Conservation (phyloP, 2,888 invertebrate genomes). For the Machimus atricapillus region DNA sequence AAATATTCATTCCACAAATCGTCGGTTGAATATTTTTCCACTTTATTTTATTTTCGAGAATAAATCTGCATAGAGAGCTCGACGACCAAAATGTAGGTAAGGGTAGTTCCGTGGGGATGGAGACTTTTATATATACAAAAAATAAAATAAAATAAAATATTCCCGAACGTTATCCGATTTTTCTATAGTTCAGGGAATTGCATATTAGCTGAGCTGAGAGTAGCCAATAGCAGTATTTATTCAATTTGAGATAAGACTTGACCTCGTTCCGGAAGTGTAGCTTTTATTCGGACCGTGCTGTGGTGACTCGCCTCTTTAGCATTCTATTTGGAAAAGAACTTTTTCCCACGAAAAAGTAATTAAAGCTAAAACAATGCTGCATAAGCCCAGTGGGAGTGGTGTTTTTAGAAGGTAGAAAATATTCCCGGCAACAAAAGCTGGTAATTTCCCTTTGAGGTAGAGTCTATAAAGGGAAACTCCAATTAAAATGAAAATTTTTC, state of each 20-base stretch:
- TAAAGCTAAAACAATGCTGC: not conserved
- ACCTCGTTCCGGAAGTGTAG: not conserved
- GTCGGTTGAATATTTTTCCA: not conserved
- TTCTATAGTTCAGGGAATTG: not conserved
- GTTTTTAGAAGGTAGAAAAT: not conserved
- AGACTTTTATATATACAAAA: not conserved
- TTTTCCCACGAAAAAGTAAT: not conserved
- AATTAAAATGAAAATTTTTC: slow-evolving; percentile 25
- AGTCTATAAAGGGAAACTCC: not conserved
- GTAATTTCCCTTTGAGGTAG: not conserved
- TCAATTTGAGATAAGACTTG: not conserved
- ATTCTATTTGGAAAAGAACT: not conserved
- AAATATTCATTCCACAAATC: not conserved
- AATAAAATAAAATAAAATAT: not conserved
- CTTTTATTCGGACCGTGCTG: not conserved
- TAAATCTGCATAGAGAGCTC: not conserved
- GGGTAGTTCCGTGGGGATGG: not conserved
- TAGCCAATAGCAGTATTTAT: not conserved
- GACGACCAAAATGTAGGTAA: not conserved
- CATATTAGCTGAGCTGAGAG: not conserved
- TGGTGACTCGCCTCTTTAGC: not conserved
- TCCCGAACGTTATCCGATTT: not conserved
- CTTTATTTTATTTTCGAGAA: not conserved
- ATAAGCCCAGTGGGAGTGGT: not conserved
- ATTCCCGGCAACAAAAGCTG: not conserved